These are phyloP conservation scores for Xylota segnis DNA, from an alignment of 2,888 invertebrate genomes.

Conservation along the genomic window DNA sequence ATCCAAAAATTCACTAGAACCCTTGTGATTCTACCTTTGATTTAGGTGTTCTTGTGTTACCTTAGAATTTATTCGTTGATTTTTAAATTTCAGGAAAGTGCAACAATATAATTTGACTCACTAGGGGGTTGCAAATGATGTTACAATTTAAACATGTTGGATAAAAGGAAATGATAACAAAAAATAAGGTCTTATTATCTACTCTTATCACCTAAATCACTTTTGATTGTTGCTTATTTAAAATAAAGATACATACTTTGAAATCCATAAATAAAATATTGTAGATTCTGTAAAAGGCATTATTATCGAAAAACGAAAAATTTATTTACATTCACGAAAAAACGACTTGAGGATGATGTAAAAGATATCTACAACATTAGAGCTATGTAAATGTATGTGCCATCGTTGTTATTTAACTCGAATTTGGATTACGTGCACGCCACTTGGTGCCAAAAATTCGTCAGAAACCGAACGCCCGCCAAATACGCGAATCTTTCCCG, in stretches of 20 bases:
- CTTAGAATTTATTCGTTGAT: conserved; percentile 45
- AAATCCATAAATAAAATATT: conserved; percentile 67
- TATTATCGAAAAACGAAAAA: conserved; percentile 43
- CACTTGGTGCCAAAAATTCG: conserved; percentile 37
- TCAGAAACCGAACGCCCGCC: conserved; percentile 52
- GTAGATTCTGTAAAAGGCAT: conserved; percentile 68
- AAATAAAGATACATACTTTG: conserved; percentile 43
- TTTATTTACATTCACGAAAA: conserved; percentile 63
- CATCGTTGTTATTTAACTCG: conserved; percentile 59
- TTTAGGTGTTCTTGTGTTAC: neutral
- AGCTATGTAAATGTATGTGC: conserved; percentile 38
- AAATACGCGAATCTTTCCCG: conserved; percentile 43
- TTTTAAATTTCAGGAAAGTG: conserved; percentile 16
- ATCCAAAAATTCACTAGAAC: conserved; percentile 9
- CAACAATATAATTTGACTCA: neutral
- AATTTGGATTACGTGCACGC: conserved; percentile 43
- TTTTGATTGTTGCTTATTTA: conserved; percentile 81
- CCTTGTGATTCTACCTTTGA: neutral
- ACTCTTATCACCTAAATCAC: conserved; percentile 84
- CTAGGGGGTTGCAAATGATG: conserved; percentile 17
- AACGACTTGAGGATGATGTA: conserved; percentile 41
- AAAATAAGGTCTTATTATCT: conserved; percentile 52
- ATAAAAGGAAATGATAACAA: neutral
- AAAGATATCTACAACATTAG: conserved; percentile 39
- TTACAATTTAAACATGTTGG: neutral